Conservation (phyloP, 92 coral and sea anemone genomes). For the Zoanthus gigantus region DNA sequence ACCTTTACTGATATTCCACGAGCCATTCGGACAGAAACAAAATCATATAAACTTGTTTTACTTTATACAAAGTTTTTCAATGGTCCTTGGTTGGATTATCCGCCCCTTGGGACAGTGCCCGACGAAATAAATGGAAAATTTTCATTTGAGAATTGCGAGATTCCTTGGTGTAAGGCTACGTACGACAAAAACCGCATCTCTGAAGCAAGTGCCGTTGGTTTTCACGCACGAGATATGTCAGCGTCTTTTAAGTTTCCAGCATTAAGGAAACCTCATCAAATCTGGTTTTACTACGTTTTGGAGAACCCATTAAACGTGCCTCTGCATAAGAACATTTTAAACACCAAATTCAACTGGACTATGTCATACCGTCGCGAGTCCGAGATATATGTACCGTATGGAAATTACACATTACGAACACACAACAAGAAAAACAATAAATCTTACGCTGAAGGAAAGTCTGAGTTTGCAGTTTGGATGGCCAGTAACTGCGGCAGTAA, state of each 20-base stretch:
- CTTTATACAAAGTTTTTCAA: not conserved
- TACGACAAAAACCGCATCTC: constrained; percentile 55
- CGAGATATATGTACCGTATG: constrained; percentile 72
- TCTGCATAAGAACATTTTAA: constrained; percentile 30
- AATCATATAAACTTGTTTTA: constrained; percentile 60
- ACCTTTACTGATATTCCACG: not conserved
- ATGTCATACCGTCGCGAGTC: constrained; percentile 53
- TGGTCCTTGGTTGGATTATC: constrained; percentile 55
- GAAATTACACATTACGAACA: constrained; percentile 44
- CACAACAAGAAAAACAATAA: constrained; percentile 8
- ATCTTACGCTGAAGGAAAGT: not conserved
- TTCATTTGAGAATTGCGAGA: not conserved
- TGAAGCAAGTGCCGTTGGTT: constrained; percentile 72
- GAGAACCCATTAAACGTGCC: constrained; percentile 65
- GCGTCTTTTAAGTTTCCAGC: constrained; percentile 36
- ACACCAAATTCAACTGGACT: constrained; percentile 78
- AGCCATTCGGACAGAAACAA: constrained; percentile 17
- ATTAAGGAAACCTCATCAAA: not conserved
- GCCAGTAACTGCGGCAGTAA: constrained; percentile 74
- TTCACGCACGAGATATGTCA: not conserved
- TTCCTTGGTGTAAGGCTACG: constrained; percentile 68
- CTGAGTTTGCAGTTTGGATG: not conserved
- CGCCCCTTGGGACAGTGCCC: constrained; percentile 33
- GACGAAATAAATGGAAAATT: constrained; percentile 57
- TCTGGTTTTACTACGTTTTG: too few relatives aligned